A percentile compares a stretch with the other conserved stretches of the same genome.
phyloP scores from a whole-genome alignment of 2,113 vertebrate species.

The Ailurus styani region DNA sequence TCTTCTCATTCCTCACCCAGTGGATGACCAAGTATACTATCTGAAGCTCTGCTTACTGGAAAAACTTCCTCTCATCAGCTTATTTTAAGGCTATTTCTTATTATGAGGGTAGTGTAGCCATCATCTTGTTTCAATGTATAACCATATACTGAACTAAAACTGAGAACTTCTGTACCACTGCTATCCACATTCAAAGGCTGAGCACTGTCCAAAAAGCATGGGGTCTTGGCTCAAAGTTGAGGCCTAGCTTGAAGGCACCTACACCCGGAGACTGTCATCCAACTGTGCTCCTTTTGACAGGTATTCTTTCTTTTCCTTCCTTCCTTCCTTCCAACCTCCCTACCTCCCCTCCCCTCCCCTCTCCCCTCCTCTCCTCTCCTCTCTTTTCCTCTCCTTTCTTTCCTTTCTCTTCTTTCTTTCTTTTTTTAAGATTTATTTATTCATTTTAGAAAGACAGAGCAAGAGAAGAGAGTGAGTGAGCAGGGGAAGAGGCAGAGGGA shows the following conservation, averaged over 20 bases:
- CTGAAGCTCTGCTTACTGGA: neutral
- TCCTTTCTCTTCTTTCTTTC: no score
- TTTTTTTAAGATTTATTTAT: neutral
- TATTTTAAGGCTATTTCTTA: neutral
- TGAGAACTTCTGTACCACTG: neutral
- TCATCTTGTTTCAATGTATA: neutral
- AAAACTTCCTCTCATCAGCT: neutral
- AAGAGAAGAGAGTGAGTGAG: neutral
- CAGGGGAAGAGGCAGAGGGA: neutral
- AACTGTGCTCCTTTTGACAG: neutral
- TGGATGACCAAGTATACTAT: neutral
- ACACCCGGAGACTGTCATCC: neutral
- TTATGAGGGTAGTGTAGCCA: neutral
- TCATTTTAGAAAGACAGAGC: neutral
- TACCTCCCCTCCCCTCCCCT: no score
- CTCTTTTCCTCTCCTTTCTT: no score
- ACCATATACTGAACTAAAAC: neutral
- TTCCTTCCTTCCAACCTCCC: no score
- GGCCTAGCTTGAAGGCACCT: neutral
- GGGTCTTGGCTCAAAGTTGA: neutral
- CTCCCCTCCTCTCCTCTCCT: no score
- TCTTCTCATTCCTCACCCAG: neutral
- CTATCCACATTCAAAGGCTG: neutral
- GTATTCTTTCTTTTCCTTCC: neutral
- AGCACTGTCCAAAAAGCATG: neutral